Percentiles rank a stretch among this genome's conserved stretches.
Evolutionary conservation across 2,797 vertebrate genomes (phyloP).

Genomic region (Vultur gryphus): DNA sequence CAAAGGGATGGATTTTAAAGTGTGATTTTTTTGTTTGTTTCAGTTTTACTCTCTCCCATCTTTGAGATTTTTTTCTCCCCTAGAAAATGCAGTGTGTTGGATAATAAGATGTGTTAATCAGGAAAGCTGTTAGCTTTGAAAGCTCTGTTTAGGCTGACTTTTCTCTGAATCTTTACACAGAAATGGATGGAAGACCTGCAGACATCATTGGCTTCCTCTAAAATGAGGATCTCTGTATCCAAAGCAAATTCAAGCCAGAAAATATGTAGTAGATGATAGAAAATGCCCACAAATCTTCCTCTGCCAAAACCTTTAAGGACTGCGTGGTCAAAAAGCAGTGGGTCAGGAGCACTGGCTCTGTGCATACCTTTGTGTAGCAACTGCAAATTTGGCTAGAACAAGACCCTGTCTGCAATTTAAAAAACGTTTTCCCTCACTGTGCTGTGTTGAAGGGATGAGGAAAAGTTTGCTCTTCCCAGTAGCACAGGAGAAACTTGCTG

Average conservation of each 20-base stretch:
- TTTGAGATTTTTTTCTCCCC: not conserved
- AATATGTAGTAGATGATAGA: not conserved
- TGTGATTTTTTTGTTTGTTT: constrained; percentile 25
- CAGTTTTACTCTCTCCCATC: not conserved
- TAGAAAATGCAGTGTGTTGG: not conserved
- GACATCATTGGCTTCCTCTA: not conserved
- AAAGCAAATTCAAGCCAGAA: not conserved
- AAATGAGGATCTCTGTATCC: not conserved
- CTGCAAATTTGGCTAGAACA: not conserved
- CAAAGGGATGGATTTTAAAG: constrained; percentile 54
- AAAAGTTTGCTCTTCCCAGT: not conserved
- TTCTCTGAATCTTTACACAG: not conserved
- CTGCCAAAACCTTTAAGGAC: not conserved
- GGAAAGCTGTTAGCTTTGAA: constrained; percentile 13
- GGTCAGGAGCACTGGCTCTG: not conserved
- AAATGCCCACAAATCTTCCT: not conserved
- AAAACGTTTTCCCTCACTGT: not conserved
- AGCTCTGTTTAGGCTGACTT: not conserved
- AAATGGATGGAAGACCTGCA: not conserved
- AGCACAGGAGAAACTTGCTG: not conserved
- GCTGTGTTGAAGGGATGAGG: not conserved
- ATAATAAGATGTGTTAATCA: constrained; percentile 13
- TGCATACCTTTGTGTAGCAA: not conserved
- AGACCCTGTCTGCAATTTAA: not conserved
- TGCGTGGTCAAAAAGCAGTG: not conserved